Evolutionary conservation across 2,888 invertebrate species (phyloP).

Genomic region (Alviniconcha strummeri): DNA sequence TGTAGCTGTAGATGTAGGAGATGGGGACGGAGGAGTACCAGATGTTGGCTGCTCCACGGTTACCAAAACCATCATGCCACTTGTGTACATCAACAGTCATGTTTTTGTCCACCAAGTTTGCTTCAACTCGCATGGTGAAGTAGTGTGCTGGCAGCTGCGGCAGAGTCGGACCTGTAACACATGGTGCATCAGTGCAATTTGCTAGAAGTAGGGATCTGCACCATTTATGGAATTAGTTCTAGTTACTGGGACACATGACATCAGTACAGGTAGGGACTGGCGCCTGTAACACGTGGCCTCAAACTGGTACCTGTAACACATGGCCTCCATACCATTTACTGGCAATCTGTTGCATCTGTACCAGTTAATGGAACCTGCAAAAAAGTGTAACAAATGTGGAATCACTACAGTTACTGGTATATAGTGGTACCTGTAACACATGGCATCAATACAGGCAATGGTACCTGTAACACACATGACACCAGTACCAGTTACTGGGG

Average conservation of each 20-base stretch:
- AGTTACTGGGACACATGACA: too few relatives aligned
- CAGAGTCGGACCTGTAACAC: conserved; percentile 26
- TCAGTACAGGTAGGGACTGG: too few relatives aligned
- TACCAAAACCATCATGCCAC: conserved; percentile 30
- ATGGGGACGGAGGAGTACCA: conserved; percentile 14
- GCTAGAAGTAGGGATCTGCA: neutral
- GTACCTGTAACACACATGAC: too few relatives aligned
- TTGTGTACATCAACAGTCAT: conserved; percentile 7
- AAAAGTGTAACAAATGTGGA: too few relatives aligned
- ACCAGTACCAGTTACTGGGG: too few relatives aligned
- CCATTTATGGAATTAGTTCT: neutral
- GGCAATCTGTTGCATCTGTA: too few relatives aligned
- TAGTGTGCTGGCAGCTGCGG: conserved; percentile 28
- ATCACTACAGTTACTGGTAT: too few relatives aligned
- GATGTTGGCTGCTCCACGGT: conserved; percentile 9
- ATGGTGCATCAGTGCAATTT: too few relatives aligned
- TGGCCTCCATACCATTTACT: neutral
- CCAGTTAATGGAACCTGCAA: too few relatives aligned
- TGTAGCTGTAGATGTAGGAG: conserved; percentile 13
- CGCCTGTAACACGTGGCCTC: neutral
- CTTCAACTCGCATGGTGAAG: conserved; percentile 32
- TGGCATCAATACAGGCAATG: too few relatives aligned
- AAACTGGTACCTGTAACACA: neutral
- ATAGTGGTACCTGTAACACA: too few relatives aligned
- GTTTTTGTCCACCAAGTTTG: conserved; percentile 28